phyloP scores from a whole-genome alignment of 2,113 vertebrate species.

The Podiceps cristatus region DNA sequence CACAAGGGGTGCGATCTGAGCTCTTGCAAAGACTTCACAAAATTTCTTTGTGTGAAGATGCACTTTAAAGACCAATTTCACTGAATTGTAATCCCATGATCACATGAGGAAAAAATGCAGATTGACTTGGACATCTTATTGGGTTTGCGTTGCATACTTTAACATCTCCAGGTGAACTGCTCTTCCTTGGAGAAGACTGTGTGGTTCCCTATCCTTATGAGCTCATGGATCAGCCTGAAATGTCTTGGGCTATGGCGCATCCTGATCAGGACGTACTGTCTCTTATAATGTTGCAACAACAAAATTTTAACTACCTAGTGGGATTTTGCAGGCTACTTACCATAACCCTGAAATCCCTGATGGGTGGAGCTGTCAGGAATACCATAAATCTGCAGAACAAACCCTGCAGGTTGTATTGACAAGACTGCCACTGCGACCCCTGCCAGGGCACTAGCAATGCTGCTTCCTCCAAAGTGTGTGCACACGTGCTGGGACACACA shows the following conservation, averaged over 20 bases:
- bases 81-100: background rate
- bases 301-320: background rate
- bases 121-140: background rate
- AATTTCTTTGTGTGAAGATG: background rate
- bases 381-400: background rate
- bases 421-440: background rate
- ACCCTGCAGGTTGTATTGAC: background rate
- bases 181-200: background rate
- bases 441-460: background rate
- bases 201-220: background rate
- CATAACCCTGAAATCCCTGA: background rate
- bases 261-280: background rate
- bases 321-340: background rate
- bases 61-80: background rate
- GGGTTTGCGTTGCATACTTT: rapidly evolving
- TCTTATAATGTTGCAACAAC: background rate
- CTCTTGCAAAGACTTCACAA: background rate
- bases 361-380: background rate
- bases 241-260: rapidly evolving
- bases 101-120: background rate
- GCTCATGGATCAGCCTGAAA: background rate
- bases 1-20: background rate
- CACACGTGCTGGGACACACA: background rate
- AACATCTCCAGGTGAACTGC: background rate
- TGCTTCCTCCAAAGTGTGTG: background rate